Evolutionary conservation across 2,888 invertebrate genomes (phyloP).

Genomic region (Chamaedrilus cognettii): DNA sequence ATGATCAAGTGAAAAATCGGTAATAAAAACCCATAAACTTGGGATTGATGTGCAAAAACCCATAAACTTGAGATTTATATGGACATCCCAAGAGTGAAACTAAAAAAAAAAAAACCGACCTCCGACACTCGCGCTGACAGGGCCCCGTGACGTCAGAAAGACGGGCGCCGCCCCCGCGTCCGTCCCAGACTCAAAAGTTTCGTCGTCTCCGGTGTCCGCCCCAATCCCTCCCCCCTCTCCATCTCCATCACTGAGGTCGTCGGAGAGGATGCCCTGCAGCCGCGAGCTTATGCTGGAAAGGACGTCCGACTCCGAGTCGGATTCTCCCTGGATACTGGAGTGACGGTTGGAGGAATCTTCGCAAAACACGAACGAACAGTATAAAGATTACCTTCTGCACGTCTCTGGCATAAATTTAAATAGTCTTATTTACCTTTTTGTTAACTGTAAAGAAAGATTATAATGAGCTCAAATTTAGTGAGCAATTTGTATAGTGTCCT

Average conservation of each 20-base stretch:
- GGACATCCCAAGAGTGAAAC: constrained; percentile 10
- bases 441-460: neutral
- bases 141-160: constrained; percentile 52
- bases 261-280: constrained; percentile 69
- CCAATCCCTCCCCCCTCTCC: constrained; percentile 25
- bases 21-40: too few species aligned
- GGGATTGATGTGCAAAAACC: too few species aligned
- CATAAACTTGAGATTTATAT: neutral
- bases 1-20: too few species aligned
- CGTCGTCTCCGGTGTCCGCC: constrained; percentile 31
- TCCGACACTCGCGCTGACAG: constrained; percentile 50
- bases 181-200: constrained; percentile 13
- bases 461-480: too few species aligned
- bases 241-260: constrained; percentile 63
- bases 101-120: constrained; percentile 26
- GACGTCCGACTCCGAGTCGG: constrained; percentile 55
- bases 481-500: too few species aligned
- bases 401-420: neutral
- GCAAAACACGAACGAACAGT: too few species aligned
- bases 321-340: constrained; percentile 55
- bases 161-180: constrained; percentile 21
- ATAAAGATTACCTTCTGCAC: too few species aligned
- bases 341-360: too few species aligned
- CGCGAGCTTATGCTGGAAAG: constrained; percentile 52
- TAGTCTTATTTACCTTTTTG: neutral